Conservation (phyloP, 2,113 vertebrate genomes). For the Scolopax mira region DNA sequence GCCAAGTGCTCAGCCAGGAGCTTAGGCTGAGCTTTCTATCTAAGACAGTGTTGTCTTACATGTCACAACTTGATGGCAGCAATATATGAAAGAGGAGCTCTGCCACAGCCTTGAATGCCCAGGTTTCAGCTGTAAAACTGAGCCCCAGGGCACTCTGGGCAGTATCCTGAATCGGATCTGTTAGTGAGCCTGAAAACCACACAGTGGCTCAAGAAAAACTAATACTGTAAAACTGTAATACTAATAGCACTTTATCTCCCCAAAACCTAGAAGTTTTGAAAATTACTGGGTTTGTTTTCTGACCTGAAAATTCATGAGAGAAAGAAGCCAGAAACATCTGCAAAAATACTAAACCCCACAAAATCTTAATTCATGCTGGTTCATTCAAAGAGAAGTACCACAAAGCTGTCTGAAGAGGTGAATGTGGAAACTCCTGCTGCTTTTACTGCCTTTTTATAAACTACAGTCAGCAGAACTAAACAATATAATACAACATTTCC, state of each 20-base stretch:
- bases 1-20: not conserved
- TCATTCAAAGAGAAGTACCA: not conserved
- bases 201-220: not conserved
- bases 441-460: constrained; percentile 10
- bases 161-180: not conserved
- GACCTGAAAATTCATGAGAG: not conserved
- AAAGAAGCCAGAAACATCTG: not conserved
- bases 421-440: constrained; percentile 1
- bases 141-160: not conserved
- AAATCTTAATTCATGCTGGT: not conserved
- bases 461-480: constrained; percentile 8
- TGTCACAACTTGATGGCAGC: not conserved
- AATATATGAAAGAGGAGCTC: not conserved
- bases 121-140: not conserved
- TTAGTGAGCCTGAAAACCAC: not conserved
- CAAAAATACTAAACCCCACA: not conserved
- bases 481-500: not conserved
- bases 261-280: not conserved
- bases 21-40: not conserved
- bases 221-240: not conserved
- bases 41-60: not conserved
- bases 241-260: not conserved
- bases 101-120: not conserved
- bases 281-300: not conserved
- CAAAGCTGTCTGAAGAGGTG: not conserved